Evolutionary conservation across 92 coral and sea anemone genomes (phyloP), one percentile per base, ranked within the genome.

Genomic region (Palythoa grandiflora): DNA sequence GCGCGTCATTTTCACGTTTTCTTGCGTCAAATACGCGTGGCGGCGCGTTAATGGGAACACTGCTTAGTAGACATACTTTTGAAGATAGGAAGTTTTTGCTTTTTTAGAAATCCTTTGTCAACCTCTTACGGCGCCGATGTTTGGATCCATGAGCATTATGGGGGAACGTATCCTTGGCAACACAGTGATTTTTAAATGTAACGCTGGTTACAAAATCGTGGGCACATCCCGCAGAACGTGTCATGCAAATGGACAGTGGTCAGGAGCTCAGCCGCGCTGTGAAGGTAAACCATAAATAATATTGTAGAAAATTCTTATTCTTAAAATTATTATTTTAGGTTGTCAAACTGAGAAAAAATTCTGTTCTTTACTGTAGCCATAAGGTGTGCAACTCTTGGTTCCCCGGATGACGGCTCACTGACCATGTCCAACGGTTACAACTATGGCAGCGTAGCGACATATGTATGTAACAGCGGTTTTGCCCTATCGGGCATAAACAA

Each of bases 241-340:
- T 74, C 91, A 77, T 39, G 98, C 97, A 3, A 89, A 97, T 87
- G 95, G 98, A 4, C 85, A 90, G 57, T 97, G 99, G 99, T 95
- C 99, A n/a, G 99, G 99, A 19, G 79, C 87, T 19, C 96, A 97
- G 91, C 98, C 99, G 17, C 91, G 85, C 28, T 97, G 99, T 84
- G 75, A 90, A 80, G 96, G 99, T 95, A 91, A 79, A 84, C 5
- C 19, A 28, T 28, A 28, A 28, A 28, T 0, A 28, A 28, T 28
- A 28, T 28, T 28, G 28, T 28, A 28, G 28, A 28, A 28, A 28
- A 28, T 28, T 28, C 28, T 28, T 28, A 28, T 28, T 16, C 21
- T 9, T 1, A 17, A 16, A n/a, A n/a, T n/a, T n/a, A n/a, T n/a
- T 16, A 63, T 28, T 68, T 68, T 1, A 28, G 28, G 28, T 5